A percentile compares a stretch with the other conserved stretches of the same genome.
Conservation (phyloP, 2,888 invertebrate species). For the Lathronympha strigana region DNA sequence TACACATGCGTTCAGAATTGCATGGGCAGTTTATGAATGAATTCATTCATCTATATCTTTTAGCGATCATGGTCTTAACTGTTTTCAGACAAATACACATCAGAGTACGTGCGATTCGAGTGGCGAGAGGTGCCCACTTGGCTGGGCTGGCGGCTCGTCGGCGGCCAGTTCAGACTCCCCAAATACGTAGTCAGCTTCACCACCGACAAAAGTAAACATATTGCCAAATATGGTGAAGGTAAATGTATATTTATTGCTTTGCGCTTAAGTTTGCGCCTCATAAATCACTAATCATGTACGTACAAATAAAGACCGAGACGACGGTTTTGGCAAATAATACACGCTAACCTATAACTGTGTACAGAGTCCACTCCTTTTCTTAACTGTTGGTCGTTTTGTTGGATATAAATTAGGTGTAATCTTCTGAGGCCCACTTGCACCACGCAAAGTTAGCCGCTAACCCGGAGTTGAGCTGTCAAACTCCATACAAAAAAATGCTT, state of each 20-base stretch:
- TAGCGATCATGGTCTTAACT: not conserved
- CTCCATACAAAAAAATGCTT: no score
- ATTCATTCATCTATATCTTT: not conserved
- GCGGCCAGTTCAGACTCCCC: constrained; percentile 85
- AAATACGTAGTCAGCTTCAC: constrained; percentile 87
- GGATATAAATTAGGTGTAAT: not conserved
- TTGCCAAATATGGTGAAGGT: constrained; percentile 87
- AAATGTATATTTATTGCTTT: constrained; percentile 82
- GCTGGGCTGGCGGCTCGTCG: constrained; percentile 75
- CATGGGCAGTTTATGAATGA: no score
- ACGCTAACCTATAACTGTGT: not conserved
- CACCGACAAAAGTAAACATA: constrained; percentile 84
- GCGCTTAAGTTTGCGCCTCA: constrained; percentile 76
- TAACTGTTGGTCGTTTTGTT: not conserved
- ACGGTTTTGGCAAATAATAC: constrained; percentile 8
- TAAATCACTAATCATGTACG: constrained; percentile 60
- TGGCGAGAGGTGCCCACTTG: constrained; percentile 84
- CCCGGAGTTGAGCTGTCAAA: no score
- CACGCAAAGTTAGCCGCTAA: no score
- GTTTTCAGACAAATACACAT: constrained; percentile 84
- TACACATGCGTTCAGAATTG: no score
- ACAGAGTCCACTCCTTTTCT: not conserved
- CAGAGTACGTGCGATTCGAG: constrained; percentile 85
- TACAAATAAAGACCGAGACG: constrained; percentile 48
- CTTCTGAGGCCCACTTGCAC: no score